These are phyloP conservation scores for Cephus pygmeus DNA, from an alignment of 2,888 invertebrate genomes.

Conservation along the genomic window DNA sequence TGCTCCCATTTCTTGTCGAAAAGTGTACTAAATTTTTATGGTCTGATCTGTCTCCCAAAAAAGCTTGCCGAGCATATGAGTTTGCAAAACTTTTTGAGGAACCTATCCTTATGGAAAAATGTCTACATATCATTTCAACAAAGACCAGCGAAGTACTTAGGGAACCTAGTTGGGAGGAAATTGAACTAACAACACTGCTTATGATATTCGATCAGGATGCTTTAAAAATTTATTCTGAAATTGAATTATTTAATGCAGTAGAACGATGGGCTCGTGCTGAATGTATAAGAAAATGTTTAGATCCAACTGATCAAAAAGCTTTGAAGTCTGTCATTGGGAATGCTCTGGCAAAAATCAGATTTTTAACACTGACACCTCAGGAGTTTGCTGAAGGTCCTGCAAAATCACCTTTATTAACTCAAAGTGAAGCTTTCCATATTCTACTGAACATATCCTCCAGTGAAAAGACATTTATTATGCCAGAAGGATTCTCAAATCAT, in stretches of 20 bases:
- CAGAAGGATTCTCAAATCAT: conserved; percentile 75
- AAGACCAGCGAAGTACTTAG: conserved; percentile 81
- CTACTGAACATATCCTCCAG: conserved; percentile 84
- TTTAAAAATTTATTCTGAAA: conserved; percentile 79
- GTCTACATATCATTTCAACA: conserved; percentile 82
- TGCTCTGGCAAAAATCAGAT: conserved; percentile 81
- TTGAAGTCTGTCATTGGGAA: conserved; percentile 66
- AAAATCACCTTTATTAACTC: conserved; percentile 77
- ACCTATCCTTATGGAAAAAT: conserved; percentile 82
- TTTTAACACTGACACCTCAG: conserved; percentile 81
- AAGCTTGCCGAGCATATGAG: conserved; percentile 87
- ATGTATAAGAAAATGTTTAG: conserved; percentile 67
- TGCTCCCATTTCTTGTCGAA: conserved; percentile 85
- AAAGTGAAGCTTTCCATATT: conserved; percentile 83
- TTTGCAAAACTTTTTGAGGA: conserved; percentile 89
- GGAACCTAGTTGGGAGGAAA: conserved; percentile 82
- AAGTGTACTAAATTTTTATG: conserved; percentile 87
- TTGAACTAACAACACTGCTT: conserved; percentile 79
- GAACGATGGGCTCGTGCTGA: conserved; percentile 75
- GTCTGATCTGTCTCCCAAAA: conserved; percentile 82
- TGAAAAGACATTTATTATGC: conserved; percentile 77
- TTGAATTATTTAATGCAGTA: conserved; percentile 81
- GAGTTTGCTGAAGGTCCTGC: conserved; percentile 88
- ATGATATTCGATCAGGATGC: conserved; percentile 81
- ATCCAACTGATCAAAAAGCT: conserved; percentile 47